Evolutionary conservation across 2,113 vertebrate species (phyloP), one percentile per base, ranked within the genome.

Genomic region (Coryphaenoides rupestris): DNA sequence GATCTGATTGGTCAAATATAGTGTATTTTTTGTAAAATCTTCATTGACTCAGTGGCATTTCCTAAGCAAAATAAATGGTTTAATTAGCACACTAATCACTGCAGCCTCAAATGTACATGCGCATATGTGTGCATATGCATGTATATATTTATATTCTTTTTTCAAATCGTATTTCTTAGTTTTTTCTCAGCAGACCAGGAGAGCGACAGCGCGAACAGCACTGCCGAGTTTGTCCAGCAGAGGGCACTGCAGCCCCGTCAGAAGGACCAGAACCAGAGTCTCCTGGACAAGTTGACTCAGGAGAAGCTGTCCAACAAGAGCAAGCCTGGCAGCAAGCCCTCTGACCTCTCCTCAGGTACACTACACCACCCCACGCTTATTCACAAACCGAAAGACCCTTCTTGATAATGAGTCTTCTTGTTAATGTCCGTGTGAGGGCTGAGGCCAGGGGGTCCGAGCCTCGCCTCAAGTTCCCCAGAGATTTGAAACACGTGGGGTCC

Each of bases 321-420:
- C 55, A 95, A 93, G 75, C 66, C 67, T 0, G 93, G 87, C 69
- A 93, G 76, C 85, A 95, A 93, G 85, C 89, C 89, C 72, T 91
- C 93, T 68, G 97, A 99, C 86, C 88, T 96, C 70, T 98, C 96
- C 63, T 99, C 97, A 87, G 97, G 97, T 98, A 82, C 9, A 55
- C 12, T 15, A 7, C n/a, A n/a, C n/a, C 19, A 16, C 54, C 12
- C 55, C 16, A 57, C 14, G 57, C 40, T 9, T 50, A 17, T 50
- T 50, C 33, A 9, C 33, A 40, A 40, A 40, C 33, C 33, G 13
- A 40, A 49, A 17, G 47, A 1, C 47, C 47, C 15, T 49, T 49
- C 15, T 49, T 49, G 47, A n/a, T n/a, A 3, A 49, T 5, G 10
- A 16, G 47, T 5, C 1, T 14, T 49, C 47, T 49, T 14, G 47